Conservation (phyloP, 2,888 invertebrate genomes). For the Hetaerina titia region DNA sequence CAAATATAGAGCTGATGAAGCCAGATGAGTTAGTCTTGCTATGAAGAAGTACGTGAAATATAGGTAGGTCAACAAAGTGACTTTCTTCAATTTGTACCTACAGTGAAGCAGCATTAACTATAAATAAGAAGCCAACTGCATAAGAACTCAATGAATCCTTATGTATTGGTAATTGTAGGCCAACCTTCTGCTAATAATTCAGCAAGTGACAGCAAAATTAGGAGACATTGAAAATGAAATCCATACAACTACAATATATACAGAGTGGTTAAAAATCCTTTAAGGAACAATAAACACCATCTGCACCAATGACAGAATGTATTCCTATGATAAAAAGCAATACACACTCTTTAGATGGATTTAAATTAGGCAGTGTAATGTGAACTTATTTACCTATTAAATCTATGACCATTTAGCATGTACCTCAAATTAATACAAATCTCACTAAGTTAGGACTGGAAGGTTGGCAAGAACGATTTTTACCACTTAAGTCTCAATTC, state of each 20-base stretch:
- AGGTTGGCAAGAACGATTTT: background rate
- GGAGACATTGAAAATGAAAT: background rate
- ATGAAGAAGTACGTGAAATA: background rate
- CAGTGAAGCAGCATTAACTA: background rate
- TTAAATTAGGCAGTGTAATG: background rate
- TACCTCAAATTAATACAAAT: background rate
- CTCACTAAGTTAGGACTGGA: background rate
- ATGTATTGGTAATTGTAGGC: background rate
- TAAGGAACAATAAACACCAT: background rate
- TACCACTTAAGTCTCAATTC: background rate
- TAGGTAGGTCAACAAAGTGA: background rate
- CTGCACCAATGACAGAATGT: background rate
- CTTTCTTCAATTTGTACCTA: background rate
- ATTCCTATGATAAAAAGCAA: background rate
- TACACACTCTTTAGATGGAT: background rate
- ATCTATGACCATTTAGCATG: background rate
- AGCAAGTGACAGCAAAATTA: background rate
- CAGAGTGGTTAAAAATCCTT: background rate
- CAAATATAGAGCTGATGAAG: background rate
- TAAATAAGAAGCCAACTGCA: background rate
- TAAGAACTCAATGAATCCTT: background rate
- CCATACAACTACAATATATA: background rate
- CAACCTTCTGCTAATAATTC: background rate
- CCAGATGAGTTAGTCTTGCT: background rate
- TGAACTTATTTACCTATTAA: background rate